phyloP scores from a whole-genome alignment of 2,797 vertebrate genomes.

The Pelochelys cantorii region DNA sequence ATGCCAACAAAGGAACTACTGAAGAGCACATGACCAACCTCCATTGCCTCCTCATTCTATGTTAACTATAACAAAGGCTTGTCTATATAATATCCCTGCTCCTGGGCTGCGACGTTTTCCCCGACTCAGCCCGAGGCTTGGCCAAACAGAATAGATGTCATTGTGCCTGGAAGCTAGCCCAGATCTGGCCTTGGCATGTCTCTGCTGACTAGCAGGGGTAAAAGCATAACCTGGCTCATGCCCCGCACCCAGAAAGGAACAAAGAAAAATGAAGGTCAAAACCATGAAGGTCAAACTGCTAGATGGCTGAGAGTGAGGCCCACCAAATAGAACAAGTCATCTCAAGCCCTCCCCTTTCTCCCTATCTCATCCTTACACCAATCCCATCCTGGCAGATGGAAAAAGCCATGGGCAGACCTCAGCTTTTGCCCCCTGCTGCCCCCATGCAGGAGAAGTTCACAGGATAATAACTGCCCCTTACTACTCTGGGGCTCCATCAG shows the following conservation, averaged over 20 bases:
- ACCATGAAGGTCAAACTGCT: conserved; percentile 57
- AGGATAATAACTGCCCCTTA: background rate
- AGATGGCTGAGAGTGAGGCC: background rate
- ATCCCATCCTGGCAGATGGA: conserved; percentile 36
- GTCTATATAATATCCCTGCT: background rate
- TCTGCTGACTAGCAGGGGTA: background rate
- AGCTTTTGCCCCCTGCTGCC: background rate
- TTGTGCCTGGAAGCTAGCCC: fast-evolving
- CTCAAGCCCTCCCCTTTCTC: conserved; percentile 20
- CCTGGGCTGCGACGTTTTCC: background rate
- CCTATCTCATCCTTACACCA: conserved; percentile 51
- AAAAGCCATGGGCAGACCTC: fast-evolving
- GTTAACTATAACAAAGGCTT: background rate
- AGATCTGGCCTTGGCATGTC: fast-evolving
- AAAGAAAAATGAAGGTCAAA: conserved; percentile 64
- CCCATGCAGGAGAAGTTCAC: background rate
- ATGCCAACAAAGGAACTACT: background rate
- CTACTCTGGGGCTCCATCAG: background rate
- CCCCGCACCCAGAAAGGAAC: background rate
- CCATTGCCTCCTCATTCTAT: background rate
- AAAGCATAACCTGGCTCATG: background rate
- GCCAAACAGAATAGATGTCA: background rate
- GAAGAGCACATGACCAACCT: background rate
- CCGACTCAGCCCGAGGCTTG: background rate
- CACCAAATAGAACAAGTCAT: conserved; percentile 3